Conservation (phyloP, 2,797 vertebrate species). For the Syngnathus acus region DNA sequence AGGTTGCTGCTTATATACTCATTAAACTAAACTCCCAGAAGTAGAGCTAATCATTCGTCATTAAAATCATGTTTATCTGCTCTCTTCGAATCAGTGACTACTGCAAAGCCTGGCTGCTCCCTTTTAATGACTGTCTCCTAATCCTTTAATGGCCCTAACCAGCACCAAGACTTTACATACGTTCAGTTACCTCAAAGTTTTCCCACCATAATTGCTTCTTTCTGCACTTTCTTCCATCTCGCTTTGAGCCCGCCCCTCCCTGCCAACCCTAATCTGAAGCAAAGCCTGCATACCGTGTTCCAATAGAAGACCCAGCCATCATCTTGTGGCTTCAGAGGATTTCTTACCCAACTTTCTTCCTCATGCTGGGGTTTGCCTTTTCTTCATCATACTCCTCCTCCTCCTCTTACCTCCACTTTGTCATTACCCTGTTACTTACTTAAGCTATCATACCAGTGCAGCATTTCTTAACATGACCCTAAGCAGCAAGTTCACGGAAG, state of each 20-base stretch:
- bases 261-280: neutral
- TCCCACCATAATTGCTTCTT: constrained; percentile 4
- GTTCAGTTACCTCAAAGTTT: neutral
- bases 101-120: constrained; percentile 6
- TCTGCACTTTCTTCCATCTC: neutral
- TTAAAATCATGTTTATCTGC: constrained; percentile 23
- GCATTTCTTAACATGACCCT: constrained; percentile 57
- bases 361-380: constrained; percentile 10
- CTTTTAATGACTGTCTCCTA: constrained; percentile 9
- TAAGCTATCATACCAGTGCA: constrained; percentile 48
- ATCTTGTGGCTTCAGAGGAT: constrained; percentile 7
- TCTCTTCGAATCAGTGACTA: constrained; percentile 30
- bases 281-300: neutral
- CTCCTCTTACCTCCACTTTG: constrained; percentile 1
- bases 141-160: constrained; percentile 10
- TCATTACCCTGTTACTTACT: constrained; percentile 10
- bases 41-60: constrained; percentile 26
- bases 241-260: neutral
- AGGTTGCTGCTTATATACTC: neutral
- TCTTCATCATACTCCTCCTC: constrained; percentile 1
- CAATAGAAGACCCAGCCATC: neutral
- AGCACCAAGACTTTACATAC: neutral
- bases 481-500: constrained; percentile 22
- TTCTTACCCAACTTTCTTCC: constrained; percentile 4
- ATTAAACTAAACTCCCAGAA: neutral